phyloP scores from a whole-genome alignment of 1,140 invertebrate species.

The Trichomalopsis sarcophagae region DNA sequence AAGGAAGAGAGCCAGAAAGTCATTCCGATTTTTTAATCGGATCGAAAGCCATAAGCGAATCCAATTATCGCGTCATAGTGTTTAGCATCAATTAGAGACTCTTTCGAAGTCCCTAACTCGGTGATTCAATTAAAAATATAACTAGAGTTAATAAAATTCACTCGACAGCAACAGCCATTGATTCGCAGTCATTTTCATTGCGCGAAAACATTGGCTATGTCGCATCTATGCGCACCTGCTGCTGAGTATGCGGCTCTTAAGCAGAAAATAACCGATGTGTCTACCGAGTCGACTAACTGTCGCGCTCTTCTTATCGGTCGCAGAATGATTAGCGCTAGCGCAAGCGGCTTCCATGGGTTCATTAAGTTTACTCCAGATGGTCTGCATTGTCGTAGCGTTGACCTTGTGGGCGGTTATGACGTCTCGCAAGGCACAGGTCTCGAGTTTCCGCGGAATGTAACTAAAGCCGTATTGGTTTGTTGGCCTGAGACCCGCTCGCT shows the following conservation, averaged over 20 bases:
- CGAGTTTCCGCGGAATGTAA: conserved; percentile 75
- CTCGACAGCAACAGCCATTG: too few relatives aligned
- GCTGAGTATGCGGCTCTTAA: conserved; percentile 33
- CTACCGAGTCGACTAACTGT: conserved; percentile 59
- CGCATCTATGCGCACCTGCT: conserved; percentile 57
- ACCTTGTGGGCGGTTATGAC: conserved; percentile 70
- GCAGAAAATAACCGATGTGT: conserved; percentile 61
- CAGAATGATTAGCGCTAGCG: conserved; percentile 13
- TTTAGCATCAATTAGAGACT: not conserved
- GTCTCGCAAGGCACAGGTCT: conserved; percentile 70
- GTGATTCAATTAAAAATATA: too few relatives aligned
- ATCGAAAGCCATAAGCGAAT: too few relatives aligned
- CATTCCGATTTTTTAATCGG: too few relatives aligned
- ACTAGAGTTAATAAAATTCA: too few relatives aligned
- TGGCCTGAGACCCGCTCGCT: conserved; percentile 73
- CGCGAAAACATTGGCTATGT: not conserved
- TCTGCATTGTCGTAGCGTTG: conserved; percentile 65
- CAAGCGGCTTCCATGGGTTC: not conserved
- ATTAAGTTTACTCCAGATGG: conserved; percentile 67
- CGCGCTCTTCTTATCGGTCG: conserved; percentile 55
- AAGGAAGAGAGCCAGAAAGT: too few relatives aligned
- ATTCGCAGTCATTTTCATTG: too few relatives aligned
- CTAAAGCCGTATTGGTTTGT: conserved; percentile 79
- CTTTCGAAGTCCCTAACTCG: not conserved
- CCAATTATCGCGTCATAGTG: too few relatives aligned